A percentile compares a stretch with the other conserved stretches of the same genome.
Evolutionary conservation across 1,140 invertebrate species (phyloP).

Genomic region (Wasmannia auropunctata): DNA sequence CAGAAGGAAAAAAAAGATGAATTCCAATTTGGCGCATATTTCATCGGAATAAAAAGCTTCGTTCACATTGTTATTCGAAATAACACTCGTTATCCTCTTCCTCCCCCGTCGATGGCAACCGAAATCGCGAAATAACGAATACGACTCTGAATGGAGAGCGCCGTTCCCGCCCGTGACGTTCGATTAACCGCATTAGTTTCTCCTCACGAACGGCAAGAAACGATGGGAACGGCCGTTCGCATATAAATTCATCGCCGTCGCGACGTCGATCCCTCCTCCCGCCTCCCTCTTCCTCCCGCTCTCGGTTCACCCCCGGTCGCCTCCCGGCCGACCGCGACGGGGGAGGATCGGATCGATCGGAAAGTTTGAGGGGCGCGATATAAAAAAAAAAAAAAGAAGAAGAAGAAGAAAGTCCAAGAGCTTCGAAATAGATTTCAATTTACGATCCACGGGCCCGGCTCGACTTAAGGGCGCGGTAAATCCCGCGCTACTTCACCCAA

Average conservation of each 20-base stretch:
- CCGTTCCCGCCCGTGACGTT: background rate
- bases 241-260: conserved; percentile 45
- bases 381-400: conserved; percentile 31
- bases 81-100: background rate
- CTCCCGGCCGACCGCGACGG: background rate
- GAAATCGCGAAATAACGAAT: background rate
- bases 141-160: background rate
- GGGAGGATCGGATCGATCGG: background rate
- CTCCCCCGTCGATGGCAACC: background rate
- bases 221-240: background rate
- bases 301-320: background rate
- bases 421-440: conserved; percentile 52
- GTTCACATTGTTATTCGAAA: background rate
- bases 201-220: conserved; percentile 18
- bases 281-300: background rate
- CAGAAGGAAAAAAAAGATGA: background rate
- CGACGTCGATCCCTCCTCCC: background rate
- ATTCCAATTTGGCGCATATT: background rate
- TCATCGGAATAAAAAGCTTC: background rate
- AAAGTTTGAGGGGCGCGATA: conserved; percentile 42
- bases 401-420: no score
- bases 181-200: conserved; percentile 36
- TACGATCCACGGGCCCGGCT: conserved; percentile 4
- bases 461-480: conserved; percentile 51
- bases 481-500: conserved; percentile 20